phyloP scores from a whole-genome alignment of 2,797 vertebrate species.

The Takifugu rubripes region DNA sequence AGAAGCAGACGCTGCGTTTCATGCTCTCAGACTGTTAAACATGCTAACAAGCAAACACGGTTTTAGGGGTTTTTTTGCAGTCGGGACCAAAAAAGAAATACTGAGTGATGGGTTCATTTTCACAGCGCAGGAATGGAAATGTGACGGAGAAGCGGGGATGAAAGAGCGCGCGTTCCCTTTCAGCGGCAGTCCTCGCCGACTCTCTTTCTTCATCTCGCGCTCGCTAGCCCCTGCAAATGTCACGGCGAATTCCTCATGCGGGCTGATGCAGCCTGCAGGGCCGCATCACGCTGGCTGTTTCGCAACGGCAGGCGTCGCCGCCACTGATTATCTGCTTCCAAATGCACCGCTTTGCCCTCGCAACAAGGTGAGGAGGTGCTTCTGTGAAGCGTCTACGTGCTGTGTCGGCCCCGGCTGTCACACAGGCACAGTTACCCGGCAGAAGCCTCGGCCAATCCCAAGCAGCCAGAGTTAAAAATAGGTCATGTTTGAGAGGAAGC shows the following conservation, averaged over 20 bases:
- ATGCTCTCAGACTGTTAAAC: not conserved
- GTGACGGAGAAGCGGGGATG: slow-evolving; percentile 18
- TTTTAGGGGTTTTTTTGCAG: no score
- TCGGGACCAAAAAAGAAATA: slow-evolving; percentile 7
- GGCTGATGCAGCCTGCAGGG: slow-evolving; percentile 53
- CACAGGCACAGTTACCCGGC: slow-evolving; percentile 59
- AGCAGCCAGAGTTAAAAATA: slow-evolving; percentile 78
- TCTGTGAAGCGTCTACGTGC: slow-evolving; percentile 30
- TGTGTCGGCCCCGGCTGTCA: slow-evolving; percentile 33
- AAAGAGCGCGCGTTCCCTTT: slow-evolving; percentile 29
- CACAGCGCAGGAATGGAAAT: slow-evolving; percentile 35
- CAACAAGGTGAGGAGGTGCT: slow-evolving; percentile 23
- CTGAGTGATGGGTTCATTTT: slow-evolving; percentile 25
- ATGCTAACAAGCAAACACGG: slow-evolving; percentile 1
- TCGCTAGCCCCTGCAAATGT: slow-evolving; percentile 55
- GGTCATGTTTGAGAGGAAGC: slow-evolving; percentile 79
- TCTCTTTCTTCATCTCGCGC: slow-evolving; percentile 27
- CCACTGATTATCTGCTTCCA: not conserved
- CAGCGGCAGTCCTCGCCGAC: slow-evolving; percentile 16
- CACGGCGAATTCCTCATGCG: slow-evolving; percentile 65
- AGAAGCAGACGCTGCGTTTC: not conserved
- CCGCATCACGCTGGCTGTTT: slow-evolving; percentile 29
- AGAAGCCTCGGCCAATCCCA: slow-evolving; percentile 70
- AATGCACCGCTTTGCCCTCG: slow-evolving; percentile 15
- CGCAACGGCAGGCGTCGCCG: slow-evolving; percentile 14